Evolutionary conservation across 53 echinoderm and acorn worm genomes (phyloP).

Genomic region (Hippasteria phrygiana): DNA sequence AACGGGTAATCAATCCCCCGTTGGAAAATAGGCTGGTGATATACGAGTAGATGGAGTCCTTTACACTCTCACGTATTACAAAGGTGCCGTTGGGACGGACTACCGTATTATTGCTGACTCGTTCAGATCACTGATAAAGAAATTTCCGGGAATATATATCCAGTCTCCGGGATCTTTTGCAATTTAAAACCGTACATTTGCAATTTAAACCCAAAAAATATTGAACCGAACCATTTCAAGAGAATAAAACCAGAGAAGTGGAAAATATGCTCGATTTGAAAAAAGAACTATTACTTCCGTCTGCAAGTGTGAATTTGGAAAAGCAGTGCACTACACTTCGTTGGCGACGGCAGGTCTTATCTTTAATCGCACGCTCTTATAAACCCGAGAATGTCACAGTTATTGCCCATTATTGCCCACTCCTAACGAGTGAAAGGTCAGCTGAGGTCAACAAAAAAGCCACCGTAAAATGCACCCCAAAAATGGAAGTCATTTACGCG

Average conservation of each 20-base stretch:
- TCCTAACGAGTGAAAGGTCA: conserved; percentile 47
- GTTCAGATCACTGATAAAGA: no score
- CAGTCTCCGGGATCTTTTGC: no score
- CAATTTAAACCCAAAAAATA: no score
- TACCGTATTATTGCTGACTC: no score
- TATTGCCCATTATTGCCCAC: conserved; percentile 60
- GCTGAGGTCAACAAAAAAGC: conserved; percentile 12
- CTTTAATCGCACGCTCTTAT: conserved; percentile 41
- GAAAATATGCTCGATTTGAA: neutral
- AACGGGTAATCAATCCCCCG: no score
- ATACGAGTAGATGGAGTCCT: no score
- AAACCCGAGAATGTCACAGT: conserved; percentile 43
- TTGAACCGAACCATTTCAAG: no score
- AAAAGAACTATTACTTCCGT: neutral
- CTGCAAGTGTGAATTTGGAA: neutral
- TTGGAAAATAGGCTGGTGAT: no score
- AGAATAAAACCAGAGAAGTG: neutral
- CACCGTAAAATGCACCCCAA: conserved; percentile 13
- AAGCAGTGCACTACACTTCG: neutral
- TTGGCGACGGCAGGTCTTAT: conserved; percentile 58
- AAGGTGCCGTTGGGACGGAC: no score
- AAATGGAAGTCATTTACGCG: conserved; percentile 28
- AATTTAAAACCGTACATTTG: no score
- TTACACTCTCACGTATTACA: no score
- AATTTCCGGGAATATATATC: no score